Evolutionary conservation across 2,888 invertebrate genomes (phyloP), one percentile per base, ranked within the genome.

Genomic region (Tetropium fuscum): DNA sequence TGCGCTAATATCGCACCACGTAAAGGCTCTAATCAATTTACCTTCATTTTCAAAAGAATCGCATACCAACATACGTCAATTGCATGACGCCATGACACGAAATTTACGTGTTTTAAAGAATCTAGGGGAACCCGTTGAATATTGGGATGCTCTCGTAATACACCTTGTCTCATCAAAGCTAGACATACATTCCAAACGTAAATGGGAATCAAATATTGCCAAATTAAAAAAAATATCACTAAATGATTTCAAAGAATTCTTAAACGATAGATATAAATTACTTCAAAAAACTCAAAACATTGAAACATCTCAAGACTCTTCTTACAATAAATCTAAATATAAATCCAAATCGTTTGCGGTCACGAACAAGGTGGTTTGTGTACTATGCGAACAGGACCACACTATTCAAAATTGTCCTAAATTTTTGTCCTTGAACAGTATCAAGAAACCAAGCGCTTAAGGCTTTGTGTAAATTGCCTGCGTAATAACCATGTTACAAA

Each of bases 191-290:
- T 32, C 13, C 2, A 54, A 20, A 11, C 44, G 41, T 10, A 53
- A 44, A 13, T 54, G 53, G 44, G 25, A 54, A 4, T 43, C 43
- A n/a, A 34, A 44, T 20, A 38, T 45, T 13, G 10, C 32, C 4
- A 41, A 41, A 48, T 30, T 32, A 32, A 41, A 16, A 57, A 57
- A 44, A 43, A 18, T 25, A n/a, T 19, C 30, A 25, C 27, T 57
- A 38, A 57, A 43, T 7, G 32, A 56, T 34, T 49, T 49, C n/a
- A 49, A 19, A 15, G 34, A 57, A 41, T 57, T 43, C 13, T 27
- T 57, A 44, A 30, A 48, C n/a, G 49, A 55, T n/a, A 27, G 49
- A 15, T 57, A 40, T 16, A 38, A 49, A 44, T 7, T 27, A 13
- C 22, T 41, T 15, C 18, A 43, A 38, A 54, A 15, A 18, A 19